Evolutionary conservation across 2,888 invertebrate species (phyloP), one percentile per base, ranked within the genome.

Genomic region (Polydrusus cervinus): DNA sequence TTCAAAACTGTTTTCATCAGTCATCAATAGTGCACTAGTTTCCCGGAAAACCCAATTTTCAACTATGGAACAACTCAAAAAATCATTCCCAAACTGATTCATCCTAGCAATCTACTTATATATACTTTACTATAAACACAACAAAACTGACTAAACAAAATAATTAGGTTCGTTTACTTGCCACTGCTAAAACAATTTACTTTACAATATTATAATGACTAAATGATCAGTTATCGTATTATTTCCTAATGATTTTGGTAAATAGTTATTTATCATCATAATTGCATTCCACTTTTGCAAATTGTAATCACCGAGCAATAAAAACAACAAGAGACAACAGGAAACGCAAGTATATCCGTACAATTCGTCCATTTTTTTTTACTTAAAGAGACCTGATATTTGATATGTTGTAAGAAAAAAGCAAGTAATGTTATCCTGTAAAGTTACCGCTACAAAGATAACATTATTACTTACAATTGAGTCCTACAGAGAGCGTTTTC

Each of bases 31-130:
- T 60, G 38, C 18, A 60, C 57, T 9, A 14, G 1, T 10, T 38
- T 16, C 38, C 8, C 30, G 5, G 1, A n/a, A 16, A 38, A 60
- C 2, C 16, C 9, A 38, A 60, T 16, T 38, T 34, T 38, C 38
- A 38, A 60, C 57, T 11, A 60, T 38, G 11, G 38, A 18, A 60
- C 38, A 10, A 16, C 10, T 60, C 3, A 38, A 38, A 10, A 60
- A 38, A 40, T 18, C 7, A 38, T 60, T 60, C 18, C 38, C 11
- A 18, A 60, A 60, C 16, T 18, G 18, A 60, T 60, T 38, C 57
- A 60, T 60, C 3, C 6, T 34, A 34, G 25, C 2, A 25, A 10
- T 47, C 3, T n/a, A n/a, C 5, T 43, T 43, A 47, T 16, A 1
- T 5, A 51, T 20, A 20, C 20, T 20, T 51, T 51, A 43, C 47